Evolutionary conservation across 2,888 invertebrate genomes (phyloP), one percentile per base, ranked within the genome.

Genomic region (Drosophila borborema): DNA sequence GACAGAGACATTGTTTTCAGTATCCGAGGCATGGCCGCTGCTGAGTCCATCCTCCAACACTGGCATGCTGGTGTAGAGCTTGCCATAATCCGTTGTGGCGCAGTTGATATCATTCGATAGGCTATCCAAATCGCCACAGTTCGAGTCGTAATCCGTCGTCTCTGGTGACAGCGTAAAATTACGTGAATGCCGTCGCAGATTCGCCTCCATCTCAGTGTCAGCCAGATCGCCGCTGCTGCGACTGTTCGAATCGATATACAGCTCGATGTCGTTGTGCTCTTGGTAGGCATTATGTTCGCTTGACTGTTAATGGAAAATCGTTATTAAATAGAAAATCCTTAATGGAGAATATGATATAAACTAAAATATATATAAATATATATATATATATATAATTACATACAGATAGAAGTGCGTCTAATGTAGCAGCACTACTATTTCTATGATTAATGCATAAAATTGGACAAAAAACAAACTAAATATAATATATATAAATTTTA

Each of bases 21-120:
- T 97, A 92, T 98, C 98, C 66, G 98, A 98, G 0, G 96, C 97
- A 92, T 98, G 98, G 5, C 98, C 98, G 63, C 98, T 98, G 5
- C 98, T 98, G 66, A 99, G 94, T 0, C 98, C 98, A 92, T 99
- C 99, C 92, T 98, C 98, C 46, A 99, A 95, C 20, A 98, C 96
- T 1, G 99, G 99, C 96, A 99, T 97, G 87, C 95, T 96, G 36
- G 95, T 96, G 93, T 95, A 96, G 92, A 95, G 94, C 92, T 95
- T 94, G 53, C 94, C 94, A 82, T 94, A 95, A 85, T 95, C 94
- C 53, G 95, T 94, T 55, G 92, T 90, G 20, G 74, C 60, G 74
- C 92, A 92, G 80, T 93, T 93, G 5, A 93, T 92, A 67, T 93
- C 93, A 77, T 93, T 93, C 46, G 93, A 93, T 45, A 93, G 80